Evolutionary conservation across 2,797 vertebrate species (phyloP).

Genomic region (Myripristis jacobus): DNA sequence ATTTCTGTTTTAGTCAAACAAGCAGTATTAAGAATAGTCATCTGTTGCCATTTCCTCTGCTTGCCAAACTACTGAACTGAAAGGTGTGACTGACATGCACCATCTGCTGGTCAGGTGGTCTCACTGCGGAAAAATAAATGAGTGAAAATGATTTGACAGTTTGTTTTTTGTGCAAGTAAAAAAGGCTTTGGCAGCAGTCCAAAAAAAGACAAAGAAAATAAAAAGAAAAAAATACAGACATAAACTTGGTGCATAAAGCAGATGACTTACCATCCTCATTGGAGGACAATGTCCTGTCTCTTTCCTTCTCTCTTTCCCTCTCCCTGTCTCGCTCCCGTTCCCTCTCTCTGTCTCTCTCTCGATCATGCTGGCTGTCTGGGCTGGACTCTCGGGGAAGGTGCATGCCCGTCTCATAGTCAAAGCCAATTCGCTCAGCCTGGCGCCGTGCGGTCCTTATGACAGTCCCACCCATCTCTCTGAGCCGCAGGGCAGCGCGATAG

Average conservation of each 20-base stretch:
- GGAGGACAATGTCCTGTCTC: conserved; percentile 77
- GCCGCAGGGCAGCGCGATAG: conserved; percentile 93
- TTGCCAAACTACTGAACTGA: not conserved
- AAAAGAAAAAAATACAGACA: not conserved
- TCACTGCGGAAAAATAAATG: not conserved
- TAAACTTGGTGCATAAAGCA: not conserved
- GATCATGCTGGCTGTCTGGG: conserved; percentile 87
- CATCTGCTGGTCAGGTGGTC: conserved; percentile 35
- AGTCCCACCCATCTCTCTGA: conserved; percentile 91
- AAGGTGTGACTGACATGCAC: not conserved
- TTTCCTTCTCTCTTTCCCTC: conserved; percentile 51
- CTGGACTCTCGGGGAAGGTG: conserved; percentile 89
- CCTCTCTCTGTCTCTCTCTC: conserved; percentile 83
- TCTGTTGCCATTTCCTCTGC: too few relatives aligned
- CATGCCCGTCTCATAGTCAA: conserved; percentile 96
- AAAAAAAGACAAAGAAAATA: too few relatives aligned
- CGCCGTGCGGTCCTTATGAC: conserved; percentile 93
- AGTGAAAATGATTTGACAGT: not conserved
- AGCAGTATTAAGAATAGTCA: too few relatives aligned
- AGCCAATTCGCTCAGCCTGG: conserved; percentile 96
- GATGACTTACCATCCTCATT: conserved; percentile 82
- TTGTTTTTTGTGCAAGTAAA: not conserved
- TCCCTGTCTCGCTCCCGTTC: conserved; percentile 67
- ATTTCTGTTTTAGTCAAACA: too few relatives aligned
- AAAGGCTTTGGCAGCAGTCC: not conserved